A percentile compares a stretch with the other conserved stretches of the same genome.
Evolutionary conservation across 2,113 vertebrate species (phyloP).

Genomic region (Philantomba maxwellii): DNA sequence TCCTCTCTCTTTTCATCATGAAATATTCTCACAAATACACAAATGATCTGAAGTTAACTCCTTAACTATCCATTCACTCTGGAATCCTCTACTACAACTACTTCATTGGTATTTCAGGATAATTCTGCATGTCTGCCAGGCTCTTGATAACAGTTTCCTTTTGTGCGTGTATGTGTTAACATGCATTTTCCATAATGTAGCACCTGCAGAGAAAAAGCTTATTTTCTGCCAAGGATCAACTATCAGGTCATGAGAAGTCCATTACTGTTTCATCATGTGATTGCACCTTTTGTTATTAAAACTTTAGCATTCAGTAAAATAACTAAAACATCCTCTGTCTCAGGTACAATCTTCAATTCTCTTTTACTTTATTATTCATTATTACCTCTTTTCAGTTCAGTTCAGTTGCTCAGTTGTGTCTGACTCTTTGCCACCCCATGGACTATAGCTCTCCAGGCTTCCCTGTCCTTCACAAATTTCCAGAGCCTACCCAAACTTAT

Average conservation of each 20-base stretch:
- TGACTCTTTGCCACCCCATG: not conserved
- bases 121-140: not conserved
- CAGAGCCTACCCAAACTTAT: rapidly evolving
- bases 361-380: not conserved
- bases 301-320: not conserved
- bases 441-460: not conserved
- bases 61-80: not conserved
- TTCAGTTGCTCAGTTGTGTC: not conserved
- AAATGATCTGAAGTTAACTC: not conserved
- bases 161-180: not conserved
- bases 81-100: not conserved
- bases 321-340: not conserved
- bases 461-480: not conserved
- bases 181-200: not conserved
- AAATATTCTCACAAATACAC: not conserved
- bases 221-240: not conserved
- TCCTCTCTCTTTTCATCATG: not conserved
- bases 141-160: not conserved
- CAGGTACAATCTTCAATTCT: not conserved
- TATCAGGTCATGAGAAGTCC: not conserved
- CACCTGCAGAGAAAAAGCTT: not conserved
- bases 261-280: not conserved
- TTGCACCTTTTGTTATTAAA: not conserved
- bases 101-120: not conserved
- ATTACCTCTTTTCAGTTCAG: not conserved